Percentiles rank a stretch among this genome's conserved stretches.
Conservation (phyloP, 2,888 invertebrate genomes). For the Dimorphilus gyrociliatus region DNA sequence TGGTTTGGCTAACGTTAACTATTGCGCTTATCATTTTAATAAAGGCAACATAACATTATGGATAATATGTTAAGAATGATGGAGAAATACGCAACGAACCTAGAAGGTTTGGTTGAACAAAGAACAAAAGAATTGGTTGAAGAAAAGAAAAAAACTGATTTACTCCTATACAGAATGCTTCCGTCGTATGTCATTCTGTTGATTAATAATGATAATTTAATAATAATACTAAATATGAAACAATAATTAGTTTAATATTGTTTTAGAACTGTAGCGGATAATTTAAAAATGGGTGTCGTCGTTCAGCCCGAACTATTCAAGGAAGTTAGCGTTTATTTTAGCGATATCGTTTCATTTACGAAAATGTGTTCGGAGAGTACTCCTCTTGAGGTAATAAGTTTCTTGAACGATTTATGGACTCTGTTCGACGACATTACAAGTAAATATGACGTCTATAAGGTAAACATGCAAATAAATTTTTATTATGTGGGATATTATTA, state of each 20-base stretch:
- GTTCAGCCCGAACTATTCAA: conserved; percentile 8
- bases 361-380: conserved; percentile 7
- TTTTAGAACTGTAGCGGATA: conserved; percentile 7
- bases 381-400: conserved; percentile 18
- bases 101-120: conserved; percentile 85
- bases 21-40: no score
- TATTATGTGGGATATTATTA: no score
- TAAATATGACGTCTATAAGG: conserved; percentile 20
- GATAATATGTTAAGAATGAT: conserved; percentile 83
- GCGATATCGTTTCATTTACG: conserved; percentile 9
- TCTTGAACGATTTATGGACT: conserved; percentile 25
- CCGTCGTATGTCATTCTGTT: conserved; percentile 53
- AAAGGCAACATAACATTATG: conserved; percentile 69
- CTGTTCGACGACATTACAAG: conserved; percentile 25
- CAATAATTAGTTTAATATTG: no score
- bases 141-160: conserved; percentile 93
- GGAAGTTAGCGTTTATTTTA: conserved; percentile 8
- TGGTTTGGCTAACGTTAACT: no score
- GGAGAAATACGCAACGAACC: conserved; percentile 96
- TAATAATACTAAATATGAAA: no score
- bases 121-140: conserved; percentile 88
- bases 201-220: no score
- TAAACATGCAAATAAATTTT: no score
- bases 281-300: conserved; percentile 6
- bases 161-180: conserved; percentile 77